phyloP scores from a whole-genome alignment of 2,113 vertebrate genomes.

The Brachypodius melanocephalos region DNA sequence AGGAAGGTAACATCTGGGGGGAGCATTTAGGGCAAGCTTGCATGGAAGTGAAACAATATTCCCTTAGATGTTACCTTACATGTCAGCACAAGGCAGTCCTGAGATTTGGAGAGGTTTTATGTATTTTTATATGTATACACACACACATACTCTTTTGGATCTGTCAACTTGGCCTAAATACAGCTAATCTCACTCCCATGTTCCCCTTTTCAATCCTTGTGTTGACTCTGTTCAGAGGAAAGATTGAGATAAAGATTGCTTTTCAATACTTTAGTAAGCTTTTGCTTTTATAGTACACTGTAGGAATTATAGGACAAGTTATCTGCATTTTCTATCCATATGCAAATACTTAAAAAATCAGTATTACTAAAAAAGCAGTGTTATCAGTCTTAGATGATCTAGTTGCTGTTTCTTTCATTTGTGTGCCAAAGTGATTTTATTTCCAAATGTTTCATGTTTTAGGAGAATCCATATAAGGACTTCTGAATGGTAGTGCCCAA shows the following conservation, averaged over 20 bases:
- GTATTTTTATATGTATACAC: neutral
- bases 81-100: neutral
- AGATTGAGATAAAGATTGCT: neutral
- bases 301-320: neutral
- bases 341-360: neutral
- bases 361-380: neutral
- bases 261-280: neutral
- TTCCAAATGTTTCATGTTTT: neutral
- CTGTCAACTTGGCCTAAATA: neutral
- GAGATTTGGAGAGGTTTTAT: neutral
- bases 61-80: neutral
- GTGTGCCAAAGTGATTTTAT: neutral
- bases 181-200: neutral
- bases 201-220: neutral
- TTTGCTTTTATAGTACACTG: neutral
- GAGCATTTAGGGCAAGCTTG: neutral
- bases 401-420: neutral
- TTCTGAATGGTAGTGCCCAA: neutral
- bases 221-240: neutral
- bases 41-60: neutral
- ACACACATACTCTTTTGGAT: neutral
- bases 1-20: slow-evolving; percentile 3
- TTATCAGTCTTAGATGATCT: neutral
- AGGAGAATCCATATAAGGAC: neutral
- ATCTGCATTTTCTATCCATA: neutral